Evolutionary conservation across 1,140 invertebrate species (phyloP).

Genomic region (Popillia japonica): DNA sequence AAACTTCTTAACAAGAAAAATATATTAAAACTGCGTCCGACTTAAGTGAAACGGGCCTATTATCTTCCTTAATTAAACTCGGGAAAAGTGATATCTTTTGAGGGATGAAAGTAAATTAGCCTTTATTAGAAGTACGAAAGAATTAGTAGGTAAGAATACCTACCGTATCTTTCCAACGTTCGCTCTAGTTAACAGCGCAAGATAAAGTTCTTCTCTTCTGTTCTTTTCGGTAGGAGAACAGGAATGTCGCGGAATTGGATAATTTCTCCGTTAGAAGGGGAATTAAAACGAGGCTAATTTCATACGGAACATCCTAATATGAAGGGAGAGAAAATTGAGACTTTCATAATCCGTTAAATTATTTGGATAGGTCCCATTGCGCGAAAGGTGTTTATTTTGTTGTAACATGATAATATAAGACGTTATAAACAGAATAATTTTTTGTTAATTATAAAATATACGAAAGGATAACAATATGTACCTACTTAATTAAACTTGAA

Average conservation of each 20-base stretch:
- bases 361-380: too few species aligned
- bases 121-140: background rate
- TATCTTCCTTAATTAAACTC: constrained; percentile 23
- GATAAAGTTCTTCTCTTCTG: background rate
- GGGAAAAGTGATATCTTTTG: background rate
- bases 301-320: background rate
- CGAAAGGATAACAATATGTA: too few species aligned
- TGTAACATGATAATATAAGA: too few species aligned
- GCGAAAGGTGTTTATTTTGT: too few species aligned
- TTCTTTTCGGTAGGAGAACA: background rate
- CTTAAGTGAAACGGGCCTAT: constrained; percentile 12
- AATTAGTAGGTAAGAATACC: background rate
- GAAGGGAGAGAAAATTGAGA: too few species aligned
- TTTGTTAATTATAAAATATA: too few species aligned
- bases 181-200: background rate
- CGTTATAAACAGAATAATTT: too few species aligned
- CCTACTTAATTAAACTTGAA: too few species aligned
- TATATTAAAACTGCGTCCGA: constrained; percentile 20
- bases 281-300: background rate
- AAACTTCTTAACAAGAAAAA: background rate
- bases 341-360: too few species aligned
- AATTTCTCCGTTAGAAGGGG: background rate
- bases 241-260: background rate
- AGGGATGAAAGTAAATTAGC: constrained; percentile 27
- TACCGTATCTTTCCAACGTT: background rate